Base-by-base conservation (phyloP, 2,888 invertebrate genomes). In the Drosophila engyochracea region DNA sequence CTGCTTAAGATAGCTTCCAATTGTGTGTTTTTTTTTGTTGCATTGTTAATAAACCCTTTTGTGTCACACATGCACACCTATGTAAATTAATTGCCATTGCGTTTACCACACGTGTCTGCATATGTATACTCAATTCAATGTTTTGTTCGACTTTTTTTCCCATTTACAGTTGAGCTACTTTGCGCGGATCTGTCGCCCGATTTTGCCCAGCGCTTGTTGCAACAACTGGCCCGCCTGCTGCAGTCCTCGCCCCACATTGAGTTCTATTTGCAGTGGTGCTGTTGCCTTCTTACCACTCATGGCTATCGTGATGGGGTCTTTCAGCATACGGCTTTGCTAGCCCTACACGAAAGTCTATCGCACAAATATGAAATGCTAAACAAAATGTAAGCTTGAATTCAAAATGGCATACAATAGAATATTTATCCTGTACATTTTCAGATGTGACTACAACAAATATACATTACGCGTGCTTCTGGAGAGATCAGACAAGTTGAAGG, bases 381-480 rank as follows among this genome's bases (percentile, higher is more conserved):
- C 74, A 97, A 97, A 95, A 96, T 98, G 97, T 98, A 93, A 95
- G 96, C 47, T 30, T 25, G 4, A 25, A 30, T 41, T 57, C 6
- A 12, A 19, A 31, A 1, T 55, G 0, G 1, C 10, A 22, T 53
- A 47, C n/a, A 19, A 41, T 30, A 16, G 16, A 7, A 37, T 70
- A 28, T 22, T 58, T 31, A 1, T 19, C 49, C 95, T 47, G 9
- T 47, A 16, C 16, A 25, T 16, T 47, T 95, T 30, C 94, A 98
- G 98, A 85, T 98, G 97, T 92, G 97, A 98, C 91, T 97, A 96
- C 93, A 98, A 98, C 93, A 97, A 97, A 90, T 98, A 97, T 91
- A 97, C 97, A 0, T 94, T 97, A 76, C 95, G 95, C 53, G 97
- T 96, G 79, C 94, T 98, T 19, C 92, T 95, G 76, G 94, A 94